Percentiles rank a stretch among this genome's conserved stretches.
Evolutionary conservation across 1,140 invertebrate species (phyloP).

Genomic region (Drosophila dunni): DNA sequence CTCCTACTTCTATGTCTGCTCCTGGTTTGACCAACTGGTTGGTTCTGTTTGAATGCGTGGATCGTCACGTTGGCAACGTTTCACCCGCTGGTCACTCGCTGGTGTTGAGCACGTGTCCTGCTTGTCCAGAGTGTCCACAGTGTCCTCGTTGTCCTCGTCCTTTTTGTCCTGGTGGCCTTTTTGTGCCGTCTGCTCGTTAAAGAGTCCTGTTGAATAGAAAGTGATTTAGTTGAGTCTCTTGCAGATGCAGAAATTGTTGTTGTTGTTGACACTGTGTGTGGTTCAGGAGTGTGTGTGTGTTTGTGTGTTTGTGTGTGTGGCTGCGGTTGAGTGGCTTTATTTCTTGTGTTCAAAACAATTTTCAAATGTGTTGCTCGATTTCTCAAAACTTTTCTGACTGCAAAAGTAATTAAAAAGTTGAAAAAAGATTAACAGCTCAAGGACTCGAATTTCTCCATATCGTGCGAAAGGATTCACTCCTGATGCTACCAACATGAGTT

Average conservation of each 20-base stretch:
- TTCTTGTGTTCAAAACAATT: slow-evolving; percentile 59
- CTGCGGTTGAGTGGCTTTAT: slow-evolving; percentile 42
- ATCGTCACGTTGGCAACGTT: slow-evolving; percentile 43
- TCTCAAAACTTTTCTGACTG: slow-evolving; percentile 57
- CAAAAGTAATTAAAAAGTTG: slow-evolving; percentile 77
- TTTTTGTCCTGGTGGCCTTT: slow-evolving; percentile 29
- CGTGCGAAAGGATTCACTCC: neutral
- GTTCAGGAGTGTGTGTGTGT: neutral
- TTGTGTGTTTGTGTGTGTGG: slow-evolving; percentile 15
- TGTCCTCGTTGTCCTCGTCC: slow-evolving; percentile 19
- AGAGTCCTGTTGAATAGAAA: slow-evolving; percentile 76
- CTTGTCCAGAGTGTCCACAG: slow-evolving; percentile 23
- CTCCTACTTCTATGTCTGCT: neutral
- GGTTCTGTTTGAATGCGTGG: slow-evolving; percentile 17
- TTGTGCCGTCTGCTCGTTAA: slow-evolving; percentile 32
- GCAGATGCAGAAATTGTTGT: slow-evolving; percentile 14
- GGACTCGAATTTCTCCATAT: slow-evolving; percentile 19
- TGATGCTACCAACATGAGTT: slow-evolving; percentile 12
- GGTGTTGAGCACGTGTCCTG: slow-evolving; percentile 45
- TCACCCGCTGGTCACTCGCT: slow-evolving; percentile 34
- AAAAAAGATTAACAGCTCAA: slow-evolving; percentile 70
- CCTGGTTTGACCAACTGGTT: slow-evolving; percentile 25
- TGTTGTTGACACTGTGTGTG: slow-evolving; percentile 24
- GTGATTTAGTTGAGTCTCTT: slow-evolving; percentile 73
- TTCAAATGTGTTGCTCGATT: slow-evolving; percentile 49